These are phyloP conservation scores for Latheticus oryzae DNA, from an alignment of 2,888 invertebrate genomes.

Conservation along the genomic window DNA sequence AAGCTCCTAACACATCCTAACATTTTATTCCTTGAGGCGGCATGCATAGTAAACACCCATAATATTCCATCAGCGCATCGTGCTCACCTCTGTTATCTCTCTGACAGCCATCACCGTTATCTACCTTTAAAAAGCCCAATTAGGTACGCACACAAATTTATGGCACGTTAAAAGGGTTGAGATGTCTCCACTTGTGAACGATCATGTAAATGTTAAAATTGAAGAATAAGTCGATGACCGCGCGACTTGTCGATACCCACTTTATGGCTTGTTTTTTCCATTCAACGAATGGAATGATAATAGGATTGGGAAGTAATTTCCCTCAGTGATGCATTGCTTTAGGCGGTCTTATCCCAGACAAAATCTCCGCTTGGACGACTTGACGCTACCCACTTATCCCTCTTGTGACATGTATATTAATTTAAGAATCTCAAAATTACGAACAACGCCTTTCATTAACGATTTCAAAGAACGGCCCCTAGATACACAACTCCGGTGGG, in stretches of 20 bases:
- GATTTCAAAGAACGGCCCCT: slow-evolving; percentile 1
- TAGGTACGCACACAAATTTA: slow-evolving; percentile 31
- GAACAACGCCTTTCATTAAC: slow-evolving; percentile 23
- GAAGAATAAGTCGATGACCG: slow-evolving; percentile 31
- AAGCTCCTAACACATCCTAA: too few relatives aligned
- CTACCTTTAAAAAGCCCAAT: slow-evolving; percentile 7
- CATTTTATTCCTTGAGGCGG: too few relatives aligned
- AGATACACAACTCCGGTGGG: slow-evolving; percentile 2
- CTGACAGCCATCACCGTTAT: slow-evolving; percentile 13
- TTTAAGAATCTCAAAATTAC: slow-evolving; percentile 29
- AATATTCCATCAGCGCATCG: neutral
- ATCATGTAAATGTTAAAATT: slow-evolving; percentile 28
- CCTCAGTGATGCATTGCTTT: slow-evolving; percentile 37
- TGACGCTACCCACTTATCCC: slow-evolving; percentile 36
- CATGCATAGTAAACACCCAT: too few relatives aligned
- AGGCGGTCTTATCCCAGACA: slow-evolving; percentile 36
- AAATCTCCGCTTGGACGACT: slow-evolving; percentile 29
- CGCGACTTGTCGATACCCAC: slow-evolving; percentile 39
- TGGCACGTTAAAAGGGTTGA: slow-evolving; percentile 43
- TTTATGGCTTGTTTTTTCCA: slow-evolving; percentile 40
- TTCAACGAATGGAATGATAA: slow-evolving; percentile 43
- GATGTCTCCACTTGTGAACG: slow-evolving; percentile 34
- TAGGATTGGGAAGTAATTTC: slow-evolving; percentile 44
- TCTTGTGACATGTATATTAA: slow-evolving; percentile 40
- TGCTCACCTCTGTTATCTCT: slow-evolving; percentile 1